phyloP scores from a whole-genome alignment of 2,888 invertebrate species.

The Pogonocherus hispidulus region DNA sequence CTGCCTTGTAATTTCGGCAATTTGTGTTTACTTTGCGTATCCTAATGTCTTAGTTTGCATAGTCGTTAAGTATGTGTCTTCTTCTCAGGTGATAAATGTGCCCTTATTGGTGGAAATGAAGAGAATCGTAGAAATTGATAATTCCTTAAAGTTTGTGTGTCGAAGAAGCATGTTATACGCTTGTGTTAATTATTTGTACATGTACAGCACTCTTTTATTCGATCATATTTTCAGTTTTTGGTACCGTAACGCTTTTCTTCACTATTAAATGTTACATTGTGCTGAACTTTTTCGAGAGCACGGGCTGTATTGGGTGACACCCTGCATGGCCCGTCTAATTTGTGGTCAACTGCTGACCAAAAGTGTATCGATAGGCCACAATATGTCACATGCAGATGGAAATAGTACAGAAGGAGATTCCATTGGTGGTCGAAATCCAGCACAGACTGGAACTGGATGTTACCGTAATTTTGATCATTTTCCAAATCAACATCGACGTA shows the following conservation, averaged over 20 bases:
- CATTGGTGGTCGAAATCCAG: slow-evolving; percentile 73
- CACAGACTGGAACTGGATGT: slow-evolving; percentile 82
- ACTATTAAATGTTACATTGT: slow-evolving; percentile 48
- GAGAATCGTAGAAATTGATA: slow-evolving; percentile 68
- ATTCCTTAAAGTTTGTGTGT: slow-evolving; percentile 44
- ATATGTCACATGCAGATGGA: slow-evolving; percentile 90
- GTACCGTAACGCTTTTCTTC: slow-evolving; percentile 42
- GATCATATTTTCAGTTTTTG: slow-evolving; percentile 41
- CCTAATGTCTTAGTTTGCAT: slow-evolving; percentile 60
- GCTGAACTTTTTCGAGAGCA: slow-evolving; percentile 46
- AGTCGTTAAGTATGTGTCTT: slow-evolving; percentile 70
- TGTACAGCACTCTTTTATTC: slow-evolving; percentile 48
- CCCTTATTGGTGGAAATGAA: slow-evolving; percentile 83
- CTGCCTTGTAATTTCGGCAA: slow-evolving; percentile 18
- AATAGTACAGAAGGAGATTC: slow-evolving; percentile 83
- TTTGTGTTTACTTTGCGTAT: slow-evolving; percentile 49
- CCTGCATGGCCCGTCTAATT: slow-evolving; percentile 39
- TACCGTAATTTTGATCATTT: slow-evolving; percentile 85
- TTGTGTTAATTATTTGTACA: slow-evolving; percentile 50
- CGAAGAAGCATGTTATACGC: slow-evolving; percentile 55
- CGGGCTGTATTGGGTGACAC: slow-evolving; percentile 40
- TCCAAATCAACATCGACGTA: slow-evolving; percentile 69
- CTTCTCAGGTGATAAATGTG: slow-evolving; percentile 86
- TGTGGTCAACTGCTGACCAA: slow-evolving; percentile 45
- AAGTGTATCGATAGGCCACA: slow-evolving; percentile 81